These are phyloP conservation scores for Hestina assimilis DNA, from an alignment of 1,140 invertebrate species.

Conservation along the genomic window DNA sequence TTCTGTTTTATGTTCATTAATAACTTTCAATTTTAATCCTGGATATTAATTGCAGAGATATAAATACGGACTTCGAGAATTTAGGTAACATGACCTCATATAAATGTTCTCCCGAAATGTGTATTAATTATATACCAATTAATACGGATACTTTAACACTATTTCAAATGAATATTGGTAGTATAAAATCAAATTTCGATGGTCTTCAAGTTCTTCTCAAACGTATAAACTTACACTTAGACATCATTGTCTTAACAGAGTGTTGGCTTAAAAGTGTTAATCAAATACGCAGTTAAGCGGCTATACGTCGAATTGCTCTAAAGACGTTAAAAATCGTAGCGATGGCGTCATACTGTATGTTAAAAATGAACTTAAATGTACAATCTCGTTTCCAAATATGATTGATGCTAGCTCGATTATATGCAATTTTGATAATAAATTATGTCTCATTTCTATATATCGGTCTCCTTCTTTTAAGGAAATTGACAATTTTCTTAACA, in stretches of 20 bases:
- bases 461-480: constrained; percentile 2
- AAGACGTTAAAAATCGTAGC: constrained; percentile 3
- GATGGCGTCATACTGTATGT: constrained; percentile 1
- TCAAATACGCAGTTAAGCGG: neutral
- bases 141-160: neutral
- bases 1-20: neutral
- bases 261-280: neutral
- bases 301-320: neutral
- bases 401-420: constrained; percentile 2
- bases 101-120: neutral
- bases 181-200: too few relatives aligned
- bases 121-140: neutral
- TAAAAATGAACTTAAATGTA: constrained; percentile 3
- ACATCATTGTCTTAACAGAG: too few relatives aligned
- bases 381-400: neutral
- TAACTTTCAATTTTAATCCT: neutral
- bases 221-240: too few relatives aligned
- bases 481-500: constrained; percentile 3
- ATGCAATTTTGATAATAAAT: constrained; percentile 4
- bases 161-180: constrained; percentile 1
- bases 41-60: constrained; percentile 4
- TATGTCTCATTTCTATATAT: constrained; percentile 4
- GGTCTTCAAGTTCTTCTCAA: too few relatives aligned
- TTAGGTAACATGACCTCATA: neutral
- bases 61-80: constrained; percentile 1